Base-by-base conservation (phyloP, 2,888 invertebrate species). In the Napeogenes inachia region DNA sequence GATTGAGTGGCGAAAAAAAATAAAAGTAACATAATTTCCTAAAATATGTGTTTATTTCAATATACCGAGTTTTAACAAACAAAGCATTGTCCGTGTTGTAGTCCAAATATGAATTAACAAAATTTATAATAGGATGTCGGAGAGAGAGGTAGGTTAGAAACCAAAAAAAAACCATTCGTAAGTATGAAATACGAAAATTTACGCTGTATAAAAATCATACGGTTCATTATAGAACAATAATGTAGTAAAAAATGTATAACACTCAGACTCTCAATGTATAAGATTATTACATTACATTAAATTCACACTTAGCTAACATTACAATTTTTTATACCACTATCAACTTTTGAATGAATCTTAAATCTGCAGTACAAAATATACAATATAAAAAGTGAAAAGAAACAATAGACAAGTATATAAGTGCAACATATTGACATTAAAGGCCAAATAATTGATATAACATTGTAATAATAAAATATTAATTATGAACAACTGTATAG, bases 21-120 rank as follows among this genome's bases (percentile, higher is more conserved):
- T 53, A 59, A 62, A 61, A 68, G 59, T 45, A 55, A 57, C 47
- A 21, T 21, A 59, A 60, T 61, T 67, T 70, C 70, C 72, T 73
- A 70, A 71, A 70, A 71, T 70, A 70, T 50, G 50, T 72, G 50
- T 72, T 70, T 71, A 69, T 68, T 85, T 84, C 71, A 80, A 73
- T 81, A 81, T 76, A 80, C 73, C 75, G 79, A 79, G 79, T 8
- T 79, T 77, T 70, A 84, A 86, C 82, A 84, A 84, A 82, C 82
- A 83, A 81, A 75, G 79, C 76, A 84, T 80, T 79, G 67, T 78
- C 79, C 79, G 67, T 79, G 75, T 75, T 81, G 80, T 81, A 81
- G 76, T 77, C 76, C 67, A 76, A 76, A 74, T 75, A 71, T 74
- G 74, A 77, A 74, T 75, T 78, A 78, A 80, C 75, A 75, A 74